phyloP scores from a whole-genome alignment of 2,113 vertebrate species.

The Eurystomus gularis region DNA sequence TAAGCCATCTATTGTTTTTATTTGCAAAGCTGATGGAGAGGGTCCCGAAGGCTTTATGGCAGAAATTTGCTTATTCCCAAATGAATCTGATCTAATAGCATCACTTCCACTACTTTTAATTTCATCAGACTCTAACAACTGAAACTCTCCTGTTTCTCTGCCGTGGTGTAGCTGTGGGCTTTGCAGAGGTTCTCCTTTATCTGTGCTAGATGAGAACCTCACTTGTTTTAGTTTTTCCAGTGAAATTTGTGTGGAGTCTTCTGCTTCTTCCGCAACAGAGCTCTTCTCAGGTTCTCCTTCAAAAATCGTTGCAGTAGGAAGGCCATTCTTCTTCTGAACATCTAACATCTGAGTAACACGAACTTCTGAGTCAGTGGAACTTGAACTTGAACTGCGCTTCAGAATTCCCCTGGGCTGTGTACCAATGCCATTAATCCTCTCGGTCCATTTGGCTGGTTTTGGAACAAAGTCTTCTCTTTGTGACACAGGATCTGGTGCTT shows the following conservation, averaged over 20 bases:
- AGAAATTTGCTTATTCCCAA: background rate
- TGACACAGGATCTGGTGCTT: constrained; percentile 30
- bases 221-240: constrained; percentile 83
- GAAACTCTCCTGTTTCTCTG: constrained; percentile 73
- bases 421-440: constrained; percentile 17
- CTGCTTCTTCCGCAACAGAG: constrained; percentile 5
- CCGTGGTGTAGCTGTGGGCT: background rate
- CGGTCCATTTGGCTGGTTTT: background rate
- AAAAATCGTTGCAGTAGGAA: constrained; percentile 54
- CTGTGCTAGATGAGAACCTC: constrained; percentile 73
- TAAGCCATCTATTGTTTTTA: background rate
- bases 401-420: constrained; percentile 74
- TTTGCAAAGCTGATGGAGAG: background rate
- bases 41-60: background rate
- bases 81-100: background rate
- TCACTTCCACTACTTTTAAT: background rate
- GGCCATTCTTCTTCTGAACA: constrained; percentile 57
- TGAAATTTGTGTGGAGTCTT: constrained; percentile 19
- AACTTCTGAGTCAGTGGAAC: constrained; percentile 82
- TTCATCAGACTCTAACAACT: constrained; percentile 69
- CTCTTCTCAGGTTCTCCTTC: constrained; percentile 67
- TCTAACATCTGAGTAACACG: constrained; percentile 60
- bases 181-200: constrained; percentile 40
- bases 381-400: constrained; percentile 80
- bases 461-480: constrained; percentile 53